phyloP scores from a whole-genome alignment of 2,797 vertebrate species.

The Cossypha polioptera region DNA sequence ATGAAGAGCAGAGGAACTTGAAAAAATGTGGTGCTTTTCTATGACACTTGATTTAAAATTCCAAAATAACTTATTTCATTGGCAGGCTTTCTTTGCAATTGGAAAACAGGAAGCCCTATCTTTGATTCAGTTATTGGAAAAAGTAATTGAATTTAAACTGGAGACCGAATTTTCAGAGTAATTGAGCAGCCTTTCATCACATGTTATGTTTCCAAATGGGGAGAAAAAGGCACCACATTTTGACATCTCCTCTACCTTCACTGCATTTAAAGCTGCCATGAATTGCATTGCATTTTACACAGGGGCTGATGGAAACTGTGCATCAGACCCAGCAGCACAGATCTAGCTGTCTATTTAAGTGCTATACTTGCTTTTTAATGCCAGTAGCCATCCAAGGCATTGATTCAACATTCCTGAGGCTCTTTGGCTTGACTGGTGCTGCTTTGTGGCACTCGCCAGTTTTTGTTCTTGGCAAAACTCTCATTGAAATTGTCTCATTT shows the following conservation, averaged over 20 bases:
- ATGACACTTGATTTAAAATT: not conserved
- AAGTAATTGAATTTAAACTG: not conserved
- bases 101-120: not conserved
- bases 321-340: not conserved
- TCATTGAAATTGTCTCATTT: not conserved
- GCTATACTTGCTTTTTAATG: not conserved
- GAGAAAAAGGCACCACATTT: not conserved
- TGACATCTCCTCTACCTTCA: not conserved
- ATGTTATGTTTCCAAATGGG: not conserved
- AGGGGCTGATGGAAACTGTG: not conserved
- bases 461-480: not conserved
- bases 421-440: not conserved
- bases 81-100: not conserved
- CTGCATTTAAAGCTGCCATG: not conserved
- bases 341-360: not conserved
- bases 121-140: not conserved
- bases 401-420: not conserved
- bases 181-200: not conserved
- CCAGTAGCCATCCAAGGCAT: not conserved
- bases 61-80: not conserved
- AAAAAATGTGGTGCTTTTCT: not conserved
- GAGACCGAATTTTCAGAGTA: not conserved
- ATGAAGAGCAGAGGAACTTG: not conserved
- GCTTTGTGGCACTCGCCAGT: not conserved
- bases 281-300: not conserved